These are phyloP conservation scores for Amphipoea oculea DNA, from an alignment of 2,888 invertebrate species.

Conservation along the genomic window DNA sequence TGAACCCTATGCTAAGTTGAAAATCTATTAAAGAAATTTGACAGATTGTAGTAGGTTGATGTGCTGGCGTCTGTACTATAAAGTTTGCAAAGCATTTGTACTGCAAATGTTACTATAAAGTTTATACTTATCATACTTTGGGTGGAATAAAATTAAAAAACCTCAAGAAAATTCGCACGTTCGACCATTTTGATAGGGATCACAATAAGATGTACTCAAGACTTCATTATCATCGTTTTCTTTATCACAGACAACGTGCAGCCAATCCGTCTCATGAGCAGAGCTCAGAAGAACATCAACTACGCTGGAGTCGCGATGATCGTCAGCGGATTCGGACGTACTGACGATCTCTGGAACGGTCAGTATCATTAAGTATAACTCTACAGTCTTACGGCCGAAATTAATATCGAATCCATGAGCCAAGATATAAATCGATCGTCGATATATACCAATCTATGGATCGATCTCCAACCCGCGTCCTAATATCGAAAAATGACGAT, in stretches of 20 bases:
- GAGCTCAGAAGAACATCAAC: slow-evolving; percentile 37
- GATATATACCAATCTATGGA: no score
- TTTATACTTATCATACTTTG: not conserved
- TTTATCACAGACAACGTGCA: slow-evolving; percentile 37
- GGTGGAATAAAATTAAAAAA: not conserved
- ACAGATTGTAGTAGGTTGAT: no score
- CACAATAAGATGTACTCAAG: not conserved
- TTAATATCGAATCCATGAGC: no score
- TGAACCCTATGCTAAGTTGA: no score
- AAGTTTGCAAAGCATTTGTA: not conserved
- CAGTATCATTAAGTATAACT: not conserved
- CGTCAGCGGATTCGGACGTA: slow-evolving; percentile 56
- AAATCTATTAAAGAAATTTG: no score
- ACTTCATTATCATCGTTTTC: not conserved
- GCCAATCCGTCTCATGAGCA: slow-evolving; percentile 47
- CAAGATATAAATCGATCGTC: no score
- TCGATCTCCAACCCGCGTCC: no score
- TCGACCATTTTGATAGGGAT: not conserved
- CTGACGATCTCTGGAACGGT: slow-evolving; percentile 55
- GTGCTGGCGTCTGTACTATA: no score
- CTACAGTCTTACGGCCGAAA: not conserved
- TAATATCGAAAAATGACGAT: no score
- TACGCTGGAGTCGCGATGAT: slow-evolving; percentile 13
- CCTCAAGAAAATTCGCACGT: not conserved
- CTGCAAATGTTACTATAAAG: not conserved